Evolutionary conservation across 2,113 vertebrate genomes (phyloP).

Genomic region (Empidonax traillii): DNA sequence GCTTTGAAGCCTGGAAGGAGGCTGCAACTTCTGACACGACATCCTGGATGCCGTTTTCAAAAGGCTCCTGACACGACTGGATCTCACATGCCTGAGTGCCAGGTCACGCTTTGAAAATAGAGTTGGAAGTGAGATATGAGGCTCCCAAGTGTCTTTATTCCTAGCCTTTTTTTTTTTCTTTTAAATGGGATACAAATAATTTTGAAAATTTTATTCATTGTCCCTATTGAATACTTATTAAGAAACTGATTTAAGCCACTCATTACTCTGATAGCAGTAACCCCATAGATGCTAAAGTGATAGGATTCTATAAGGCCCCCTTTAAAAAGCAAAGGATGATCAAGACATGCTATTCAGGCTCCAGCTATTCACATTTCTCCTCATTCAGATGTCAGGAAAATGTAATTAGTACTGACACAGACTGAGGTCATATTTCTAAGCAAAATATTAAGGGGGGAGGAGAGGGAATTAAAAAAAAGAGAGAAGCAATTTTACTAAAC

Average conservation of each 20-base stretch:
- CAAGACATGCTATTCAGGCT: not conserved
- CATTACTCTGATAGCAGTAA: not conserved
- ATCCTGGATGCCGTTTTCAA: not conserved
- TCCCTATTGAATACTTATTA: not conserved
- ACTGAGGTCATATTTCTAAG: constrained; percentile 8
- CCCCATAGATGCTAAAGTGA: not conserved
- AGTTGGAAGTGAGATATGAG: not conserved
- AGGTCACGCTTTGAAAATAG: not conserved
- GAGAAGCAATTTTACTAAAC: not conserved
- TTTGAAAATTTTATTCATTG: not conserved
- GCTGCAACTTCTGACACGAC: not conserved
- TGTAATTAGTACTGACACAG: constrained; percentile 42
- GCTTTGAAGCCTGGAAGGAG: constrained; percentile 3
- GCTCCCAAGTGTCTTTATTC: not conserved
- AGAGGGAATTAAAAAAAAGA: not conserved
- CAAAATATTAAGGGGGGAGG: not conserved
- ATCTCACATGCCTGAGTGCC: not conserved
- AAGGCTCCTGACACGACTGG: not conserved
- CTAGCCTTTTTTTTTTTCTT: not conserved
- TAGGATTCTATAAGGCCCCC: not conserved
- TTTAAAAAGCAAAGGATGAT: not conserved
- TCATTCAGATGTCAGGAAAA: constrained; percentile 10
- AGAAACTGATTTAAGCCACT: not conserved
- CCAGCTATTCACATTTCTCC: not conserved
- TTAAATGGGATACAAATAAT: not conserved